Evolutionary conservation across 1,140 invertebrate genomes (phyloP).

Genomic region (Heliothis virescens): DNA sequence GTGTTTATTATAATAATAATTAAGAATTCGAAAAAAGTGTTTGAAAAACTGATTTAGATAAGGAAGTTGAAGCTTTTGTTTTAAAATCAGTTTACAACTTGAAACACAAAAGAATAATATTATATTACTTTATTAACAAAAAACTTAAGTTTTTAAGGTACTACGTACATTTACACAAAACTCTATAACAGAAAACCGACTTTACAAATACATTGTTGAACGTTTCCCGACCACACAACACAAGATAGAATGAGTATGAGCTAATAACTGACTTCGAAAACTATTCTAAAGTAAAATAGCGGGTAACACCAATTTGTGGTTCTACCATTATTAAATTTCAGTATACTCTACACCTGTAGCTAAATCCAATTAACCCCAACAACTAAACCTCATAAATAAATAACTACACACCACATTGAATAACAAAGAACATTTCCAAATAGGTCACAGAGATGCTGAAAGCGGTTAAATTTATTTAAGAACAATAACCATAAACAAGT

Average conservation of each 20-base stretch:
- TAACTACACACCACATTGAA: constrained; percentile 5
- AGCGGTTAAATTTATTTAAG: constrained; percentile 46
- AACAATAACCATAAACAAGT: constrained; percentile 35
- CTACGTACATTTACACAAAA: too few relatives aligned
- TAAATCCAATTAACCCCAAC: constrained; percentile 17
- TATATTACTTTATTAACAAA: too few relatives aligned
- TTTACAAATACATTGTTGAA: too few relatives aligned
- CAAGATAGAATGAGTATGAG: too few relatives aligned
- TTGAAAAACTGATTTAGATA: neutral
- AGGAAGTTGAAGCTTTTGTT: neutral
- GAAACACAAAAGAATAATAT: neutral
- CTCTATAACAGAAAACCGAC: too few relatives aligned
- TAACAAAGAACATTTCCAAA: constrained; percentile 33
- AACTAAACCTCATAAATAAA: neutral
- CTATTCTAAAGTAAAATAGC: too few relatives aligned
- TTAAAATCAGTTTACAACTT: neutral
- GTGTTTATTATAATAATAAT: neutral
- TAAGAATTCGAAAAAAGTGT: constrained; percentile 7
- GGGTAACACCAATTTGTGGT: too few relatives aligned
- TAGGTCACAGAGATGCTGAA: constrained; percentile 24
- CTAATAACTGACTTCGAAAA: too few relatives aligned
- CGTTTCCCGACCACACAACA: too few relatives aligned
- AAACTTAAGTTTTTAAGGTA: too few relatives aligned
- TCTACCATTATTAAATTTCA: neutral
- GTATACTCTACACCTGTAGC: neutral